phyloP scores from a whole-genome alignment of 1,140 invertebrate species.

The Hycleus phaleratus region DNA sequence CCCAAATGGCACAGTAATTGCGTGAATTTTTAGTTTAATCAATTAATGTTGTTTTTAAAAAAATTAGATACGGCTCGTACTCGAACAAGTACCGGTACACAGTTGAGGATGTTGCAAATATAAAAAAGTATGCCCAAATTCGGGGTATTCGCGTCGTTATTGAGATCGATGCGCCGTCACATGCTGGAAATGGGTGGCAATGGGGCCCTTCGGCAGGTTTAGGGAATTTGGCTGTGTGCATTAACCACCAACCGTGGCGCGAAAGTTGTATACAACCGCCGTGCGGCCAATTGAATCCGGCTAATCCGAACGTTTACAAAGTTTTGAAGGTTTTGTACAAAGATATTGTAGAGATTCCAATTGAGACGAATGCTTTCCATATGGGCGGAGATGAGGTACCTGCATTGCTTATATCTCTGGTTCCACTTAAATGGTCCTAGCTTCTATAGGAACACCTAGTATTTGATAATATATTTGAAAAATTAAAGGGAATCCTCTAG shows the following conservation, averaged over 20 bases:
- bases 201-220: conserved; percentile 61
- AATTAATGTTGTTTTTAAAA: neutral
- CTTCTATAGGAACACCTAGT: too few relatives aligned
- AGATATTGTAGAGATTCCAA: conserved; percentile 53
- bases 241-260: conserved; percentile 66
- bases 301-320: conserved; percentile 64
- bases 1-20: conserved; percentile 60
- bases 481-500: too few relatives aligned
- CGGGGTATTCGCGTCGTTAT: conserved; percentile 69
- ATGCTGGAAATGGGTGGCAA: conserved; percentile 76
- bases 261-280: conserved; percentile 72
- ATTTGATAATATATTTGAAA: too few relatives aligned
- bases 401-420: conserved; percentile 10
- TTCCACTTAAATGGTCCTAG: too few relatives aligned
- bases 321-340: conserved; percentile 60
- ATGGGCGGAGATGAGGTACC: conserved; percentile 79
- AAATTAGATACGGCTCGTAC: conserved; percentile 57
- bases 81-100: conserved; percentile 61
- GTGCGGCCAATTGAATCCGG: conserved; percentile 76
- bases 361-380: conserved; percentile 54
- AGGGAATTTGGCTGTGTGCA: conserved; percentile 64
- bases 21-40: neutral
- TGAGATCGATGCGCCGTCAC: conserved; percentile 79
- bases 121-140: conserved; percentile 63
- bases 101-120: conserved; percentile 56